These are phyloP conservation scores for Oreochromis aureus DNA, from an alignment of 2,113 vertebrate genomes.

Conservation along the genomic window DNA sequence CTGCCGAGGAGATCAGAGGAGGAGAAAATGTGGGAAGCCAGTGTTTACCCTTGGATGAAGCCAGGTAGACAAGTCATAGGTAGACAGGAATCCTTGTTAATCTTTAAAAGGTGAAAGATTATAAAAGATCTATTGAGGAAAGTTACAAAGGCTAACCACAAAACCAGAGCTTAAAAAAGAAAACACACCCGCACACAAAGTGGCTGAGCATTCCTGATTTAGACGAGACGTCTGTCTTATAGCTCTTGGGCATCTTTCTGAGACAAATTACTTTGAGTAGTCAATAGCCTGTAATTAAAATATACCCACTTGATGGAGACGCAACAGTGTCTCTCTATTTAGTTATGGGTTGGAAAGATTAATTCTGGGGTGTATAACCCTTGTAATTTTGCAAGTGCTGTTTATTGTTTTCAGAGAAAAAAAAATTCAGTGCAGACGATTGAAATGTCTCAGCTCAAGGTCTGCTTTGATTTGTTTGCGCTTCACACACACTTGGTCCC, in stretches of 20 bases:
- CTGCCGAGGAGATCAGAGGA: background rate
- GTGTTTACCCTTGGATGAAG: slow-evolving; percentile 11
- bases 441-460: slow-evolving; percentile 47
- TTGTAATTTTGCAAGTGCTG: slow-evolving; percentile 62
- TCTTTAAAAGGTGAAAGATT: slow-evolving; percentile 48
- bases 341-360: slow-evolving; percentile 71
- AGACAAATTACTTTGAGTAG: slow-evolving; percentile 71
- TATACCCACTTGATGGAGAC: slow-evolving; percentile 63
- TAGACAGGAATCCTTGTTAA: slow-evolving; percentile 44
- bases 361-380: slow-evolving; percentile 67
- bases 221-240: slow-evolving; percentile 65
- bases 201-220: slow-evolving; percentile 56
- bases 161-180: slow-evolving; percentile 39
- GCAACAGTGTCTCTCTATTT: slow-evolving; percentile 48
- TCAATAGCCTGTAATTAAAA: slow-evolving; percentile 77
- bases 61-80: slow-evolving; percentile 17
- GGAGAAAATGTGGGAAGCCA: background rate
- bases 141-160: slow-evolving; percentile 47
- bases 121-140: slow-evolving; percentile 39
- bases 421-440: slow-evolving; percentile 28
- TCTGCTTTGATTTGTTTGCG: slow-evolving; percentile 50
- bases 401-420: slow-evolving; percentile 54
- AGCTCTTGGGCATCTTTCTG: slow-evolving; percentile 66
- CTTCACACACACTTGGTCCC: slow-evolving; percentile 16
- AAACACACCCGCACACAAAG: background rate